Base-by-base conservation (phyloP, 2,113 vertebrate species). In the Montifringilla adamsi region DNA sequence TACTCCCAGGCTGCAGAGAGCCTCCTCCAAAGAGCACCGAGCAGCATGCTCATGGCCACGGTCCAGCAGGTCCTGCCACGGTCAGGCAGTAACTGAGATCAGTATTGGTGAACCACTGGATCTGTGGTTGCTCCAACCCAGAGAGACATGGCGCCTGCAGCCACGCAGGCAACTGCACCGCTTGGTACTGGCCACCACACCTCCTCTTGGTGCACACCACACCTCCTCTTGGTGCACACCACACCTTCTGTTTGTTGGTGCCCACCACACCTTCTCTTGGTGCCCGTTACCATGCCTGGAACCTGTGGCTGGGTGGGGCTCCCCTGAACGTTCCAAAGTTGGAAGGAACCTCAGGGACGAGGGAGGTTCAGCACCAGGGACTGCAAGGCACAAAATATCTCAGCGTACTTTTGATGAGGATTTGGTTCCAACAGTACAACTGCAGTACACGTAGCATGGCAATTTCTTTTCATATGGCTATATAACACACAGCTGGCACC, bases 121-220 rank as follows among this genome's bases (percentile, higher is more conserved):
- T 31, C 4, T 49, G 56, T 12, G 62, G 13, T 33, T 0, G 1
- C 41, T 67, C 41, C 7, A 5, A 14, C 3, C 8, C 10, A 6
- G 52, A 10, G 43, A 52, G 27, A 0, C 2, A 16, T 4, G 22
- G 3, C 33, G 33, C 13, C 15, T 55, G 30, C n/a, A 39, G 53
- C 17, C 22, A 8, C 5, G 1, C 7, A 5, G 44, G 64, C 11
- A 15, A 15, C 6, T 0, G 0, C 1, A 10, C 13, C 3, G 24
- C 62, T 33, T 2, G 9, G 3, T 13, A 8, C 21, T 44, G 41
- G 27, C 13, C 39, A 63, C 37, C 0, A 0, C 64, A 4, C 2
- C 6, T 41, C 12, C 3, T 27, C 37, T 37, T 9, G 23, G 22
- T 16, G 15, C 26, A 37, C 37, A 63, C 37, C 0, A 0, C 64